Conservation (phyloP, 2,888 invertebrate genomes). For the Drosophila buzzatii region DNA sequence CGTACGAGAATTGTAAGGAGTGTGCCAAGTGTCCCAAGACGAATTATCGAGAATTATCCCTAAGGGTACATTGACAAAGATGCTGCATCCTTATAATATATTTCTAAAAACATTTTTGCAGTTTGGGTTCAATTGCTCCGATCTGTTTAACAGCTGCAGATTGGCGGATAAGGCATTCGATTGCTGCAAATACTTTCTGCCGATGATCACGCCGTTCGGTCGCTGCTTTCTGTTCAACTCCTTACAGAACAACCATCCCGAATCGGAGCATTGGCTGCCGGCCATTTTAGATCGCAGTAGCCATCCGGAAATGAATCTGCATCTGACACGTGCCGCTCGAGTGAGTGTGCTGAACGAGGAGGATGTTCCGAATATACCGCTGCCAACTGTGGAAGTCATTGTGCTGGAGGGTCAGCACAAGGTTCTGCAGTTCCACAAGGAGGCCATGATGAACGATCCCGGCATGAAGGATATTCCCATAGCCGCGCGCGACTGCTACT, state of each 20-base stretch:
- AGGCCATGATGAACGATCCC: slow-evolving; percentile 89
- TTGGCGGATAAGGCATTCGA: slow-evolving; percentile 87
- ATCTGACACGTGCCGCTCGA: slow-evolving; percentile 56
- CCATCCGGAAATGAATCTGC: slow-evolving; percentile 69
- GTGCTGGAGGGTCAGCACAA: slow-evolving; percentile 55
- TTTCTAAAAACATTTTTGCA: slow-evolving; percentile 22
- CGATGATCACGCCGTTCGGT: slow-evolving; percentile 88
- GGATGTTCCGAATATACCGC: slow-evolving; percentile 79
- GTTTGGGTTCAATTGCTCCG: slow-evolving; percentile 85
- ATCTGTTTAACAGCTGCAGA: slow-evolving; percentile 86
- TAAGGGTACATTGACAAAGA: slow-evolving; percentile 50
- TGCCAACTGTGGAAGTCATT: slow-evolving; percentile 53
- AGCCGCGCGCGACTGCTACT: slow-evolving; percentile 89
- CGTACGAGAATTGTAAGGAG: slow-evolving; percentile 53
- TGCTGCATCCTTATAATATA: slow-evolving; percentile 11
- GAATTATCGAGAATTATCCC: slow-evolving; percentile 69
- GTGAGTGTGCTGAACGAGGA: slow-evolving; percentile 80
- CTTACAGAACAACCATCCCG: slow-evolving; percentile 86
- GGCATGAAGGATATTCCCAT: slow-evolving; percentile 87
- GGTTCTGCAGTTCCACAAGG: slow-evolving; percentile 84
- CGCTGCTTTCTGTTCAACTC: slow-evolving; percentile 88
- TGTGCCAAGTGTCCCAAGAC: slow-evolving; percentile 79
- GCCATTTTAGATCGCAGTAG: slow-evolving; percentile 68
- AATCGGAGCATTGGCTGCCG: slow-evolving; percentile 76
- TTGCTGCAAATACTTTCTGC: slow-evolving; percentile 88